Base-by-base conservation (phyloP, 1,140 invertebrate species). In the Listronotus bonariensis region DNA sequence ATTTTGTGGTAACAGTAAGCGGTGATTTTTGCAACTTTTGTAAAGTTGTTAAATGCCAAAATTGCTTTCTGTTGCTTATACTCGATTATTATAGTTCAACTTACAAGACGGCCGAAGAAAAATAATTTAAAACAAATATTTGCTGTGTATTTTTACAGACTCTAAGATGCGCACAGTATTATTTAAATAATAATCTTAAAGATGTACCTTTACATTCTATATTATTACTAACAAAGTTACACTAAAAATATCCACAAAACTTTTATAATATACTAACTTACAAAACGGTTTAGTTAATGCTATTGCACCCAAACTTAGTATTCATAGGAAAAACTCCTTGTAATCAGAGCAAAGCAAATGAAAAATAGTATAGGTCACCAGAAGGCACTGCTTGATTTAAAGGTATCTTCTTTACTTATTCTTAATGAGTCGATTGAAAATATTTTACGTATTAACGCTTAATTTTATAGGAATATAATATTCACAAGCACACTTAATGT, bases 311-410 rank as follows among this genome's bases (percentile, higher is more conserved):
- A 49, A 49, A 49, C 20, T 18, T 12, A 18, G 46, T 49, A 31
- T 49, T 49, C 46, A 49, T 49, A 49, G 6, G 46, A 20, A 49
- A 49, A 49, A 49, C 15, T 49, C 18, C 46, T 49, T 49, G 20
- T n/a, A 18, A 20, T 49, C 20, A 8, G 6, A n/a, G 8, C 6
- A 49, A 49, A 20, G 18, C 8, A n/a, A 49, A 18, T 18, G 20
- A 20, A 20, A n/a, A 31, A 49, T n/a, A 10, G 4, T 18, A 18
- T n/a, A 31, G 12, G 20, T 49, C 9, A 49, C 46, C 15, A 49
- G 18, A 14, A 49, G 46, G 46, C 15, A 49, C 46, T 31, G 26
- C 6, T 31, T 18, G n/a, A 49, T 49, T 49, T 49, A 49, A 49
- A 17, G 26, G 46, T 20, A 49, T 2, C 11, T 49, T 26, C 9